Conservation (phyloP, 2,797 vertebrate species). For the Sebastes minor region DNA sequence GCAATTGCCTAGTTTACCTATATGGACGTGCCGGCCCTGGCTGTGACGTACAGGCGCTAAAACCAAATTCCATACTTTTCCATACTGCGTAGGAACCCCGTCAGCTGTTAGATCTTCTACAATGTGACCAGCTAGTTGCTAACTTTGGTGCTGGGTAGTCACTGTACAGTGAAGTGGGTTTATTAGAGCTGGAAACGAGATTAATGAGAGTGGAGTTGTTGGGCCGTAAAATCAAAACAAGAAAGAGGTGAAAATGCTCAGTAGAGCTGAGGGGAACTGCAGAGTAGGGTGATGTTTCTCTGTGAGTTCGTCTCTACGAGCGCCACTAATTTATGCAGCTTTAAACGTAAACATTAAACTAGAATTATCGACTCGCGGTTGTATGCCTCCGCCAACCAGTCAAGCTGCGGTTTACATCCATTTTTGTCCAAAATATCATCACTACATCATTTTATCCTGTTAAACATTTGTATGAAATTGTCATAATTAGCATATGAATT, state of each 20-base stretch:
- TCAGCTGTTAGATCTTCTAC: background rate
- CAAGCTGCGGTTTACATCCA: too few species aligned
- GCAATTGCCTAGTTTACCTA: too few species aligned
- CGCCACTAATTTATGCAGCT: background rate
- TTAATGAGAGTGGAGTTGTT: background rate
- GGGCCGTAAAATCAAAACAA: background rate
- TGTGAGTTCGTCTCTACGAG: background rate
- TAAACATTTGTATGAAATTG: too few species aligned
- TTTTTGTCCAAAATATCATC: too few species aligned
- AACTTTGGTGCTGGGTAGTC: background rate
- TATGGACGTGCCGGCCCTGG: too few species aligned
- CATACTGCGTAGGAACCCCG: too few species aligned
- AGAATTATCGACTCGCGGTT: too few species aligned
- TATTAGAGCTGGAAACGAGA: background rate
- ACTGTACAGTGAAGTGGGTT: background rate
- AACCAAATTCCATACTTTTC: too few species aligned
- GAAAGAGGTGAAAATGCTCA: background rate
- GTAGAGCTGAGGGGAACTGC: background rate
- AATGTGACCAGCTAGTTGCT: background rate
- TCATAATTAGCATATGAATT: too few species aligned
- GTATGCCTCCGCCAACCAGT: too few species aligned
- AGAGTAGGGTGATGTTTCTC: background rate
- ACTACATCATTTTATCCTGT: too few species aligned
- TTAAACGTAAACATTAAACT: background rate
- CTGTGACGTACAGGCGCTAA: too few species aligned